These are phyloP conservation scores for Caenorhabditis panamensis DNA, from an alignment of 2,888 invertebrate species.

Conservation along the genomic window DNA sequence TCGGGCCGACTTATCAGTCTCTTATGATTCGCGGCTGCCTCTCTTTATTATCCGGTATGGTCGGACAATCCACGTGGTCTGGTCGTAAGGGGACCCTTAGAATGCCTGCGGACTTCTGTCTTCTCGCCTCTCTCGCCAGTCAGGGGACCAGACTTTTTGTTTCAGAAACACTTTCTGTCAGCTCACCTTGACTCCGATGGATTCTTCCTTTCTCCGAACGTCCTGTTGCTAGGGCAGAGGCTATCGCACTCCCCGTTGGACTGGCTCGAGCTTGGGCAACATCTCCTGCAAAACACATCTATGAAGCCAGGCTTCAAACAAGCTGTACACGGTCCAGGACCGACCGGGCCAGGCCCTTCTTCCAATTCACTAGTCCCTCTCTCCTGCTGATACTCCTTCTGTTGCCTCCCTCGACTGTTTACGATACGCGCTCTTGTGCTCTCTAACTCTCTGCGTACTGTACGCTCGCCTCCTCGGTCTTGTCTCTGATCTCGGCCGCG, in stretches of 20 bases:
- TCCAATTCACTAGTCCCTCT: neutral
- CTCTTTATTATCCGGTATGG: too few species aligned
- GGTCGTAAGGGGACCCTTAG: too few species aligned
- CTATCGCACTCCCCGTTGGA: neutral
- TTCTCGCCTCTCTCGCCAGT: too few species aligned
- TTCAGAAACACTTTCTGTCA: neutral
- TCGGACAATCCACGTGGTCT: too few species aligned
- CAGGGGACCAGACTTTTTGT: neutral
- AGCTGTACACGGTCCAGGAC: conserved; percentile 19
- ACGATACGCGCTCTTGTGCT: conserved; percentile 1
- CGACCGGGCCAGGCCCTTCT: conserved; percentile 7
- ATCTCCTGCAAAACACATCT: conserved; percentile 9
- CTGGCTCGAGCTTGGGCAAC: neutral
- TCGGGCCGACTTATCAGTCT: too few species aligned
- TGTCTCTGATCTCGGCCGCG: neutral
- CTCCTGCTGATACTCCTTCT: neutral
- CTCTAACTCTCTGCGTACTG: conserved; percentile 2
- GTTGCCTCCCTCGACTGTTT: neutral
- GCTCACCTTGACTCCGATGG: neutral
- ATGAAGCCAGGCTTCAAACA: conserved; percentile 5
- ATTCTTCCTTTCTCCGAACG: neutral
- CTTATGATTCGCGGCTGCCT: too few species aligned
- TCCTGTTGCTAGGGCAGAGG: neutral
- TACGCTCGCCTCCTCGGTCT: neutral
- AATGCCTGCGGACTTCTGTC: too few species aligned